Evolutionary conservation across 2,113 vertebrate genomes (phyloP).

Genomic region (Toxotes chatareus): DNA sequence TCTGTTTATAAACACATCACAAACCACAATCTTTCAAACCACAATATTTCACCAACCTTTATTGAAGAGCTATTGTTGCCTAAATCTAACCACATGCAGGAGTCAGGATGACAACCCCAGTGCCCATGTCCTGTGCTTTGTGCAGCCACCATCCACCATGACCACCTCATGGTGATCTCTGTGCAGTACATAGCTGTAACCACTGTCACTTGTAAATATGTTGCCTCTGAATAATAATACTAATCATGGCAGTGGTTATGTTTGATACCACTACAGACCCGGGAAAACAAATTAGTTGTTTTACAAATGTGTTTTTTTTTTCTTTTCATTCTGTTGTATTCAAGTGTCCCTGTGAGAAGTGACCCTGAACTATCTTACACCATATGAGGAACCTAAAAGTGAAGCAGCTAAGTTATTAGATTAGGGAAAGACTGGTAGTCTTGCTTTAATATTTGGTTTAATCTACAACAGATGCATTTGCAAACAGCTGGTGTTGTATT

Average conservation of each 20-base stretch:
- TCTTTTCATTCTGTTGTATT: neutral
- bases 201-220: neutral
- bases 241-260: neutral
- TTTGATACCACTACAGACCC: neutral
- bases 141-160: neutral
- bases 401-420: neutral
- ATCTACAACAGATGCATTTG: neutral
- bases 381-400: neutral
- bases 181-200: neutral
- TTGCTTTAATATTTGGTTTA: neutral
- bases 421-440: neutral
- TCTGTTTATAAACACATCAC: neutral
- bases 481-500: neutral
- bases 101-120: neutral
- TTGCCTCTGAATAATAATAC: neutral
- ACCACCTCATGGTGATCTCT: neutral
- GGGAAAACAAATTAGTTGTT: neutral
- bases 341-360: neutral
- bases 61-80: neutral
- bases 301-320: neutral
- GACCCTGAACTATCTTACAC: neutral
- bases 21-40: neutral
- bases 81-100: neutral
- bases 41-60: neutral
- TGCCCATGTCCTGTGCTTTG: neutral